Evolutionary conservation across 2,113 vertebrate genomes (phyloP).

Genomic region (Centrocercus urophasianus): DNA sequence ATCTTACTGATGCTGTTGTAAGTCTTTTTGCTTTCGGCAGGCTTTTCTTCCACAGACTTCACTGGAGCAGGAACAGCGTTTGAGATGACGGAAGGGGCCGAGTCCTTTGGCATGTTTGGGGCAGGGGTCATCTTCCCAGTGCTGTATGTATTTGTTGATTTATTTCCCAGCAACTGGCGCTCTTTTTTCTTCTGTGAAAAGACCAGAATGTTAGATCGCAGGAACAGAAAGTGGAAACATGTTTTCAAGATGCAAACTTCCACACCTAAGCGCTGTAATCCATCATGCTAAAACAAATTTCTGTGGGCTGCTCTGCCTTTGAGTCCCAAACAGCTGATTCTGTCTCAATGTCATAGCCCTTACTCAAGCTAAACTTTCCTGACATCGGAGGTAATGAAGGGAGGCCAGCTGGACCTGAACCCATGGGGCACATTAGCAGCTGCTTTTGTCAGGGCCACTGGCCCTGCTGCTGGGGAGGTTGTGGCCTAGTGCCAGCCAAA

Average conservation of each 20-base stretch:
- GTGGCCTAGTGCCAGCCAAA: not conserved
- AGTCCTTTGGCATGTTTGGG: conserved; percentile 92
- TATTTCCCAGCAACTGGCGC: conserved; percentile 87
- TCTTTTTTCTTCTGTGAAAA: conserved; percentile 89
- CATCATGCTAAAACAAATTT: not conserved
- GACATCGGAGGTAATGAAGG: not conserved
- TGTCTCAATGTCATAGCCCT: not conserved
- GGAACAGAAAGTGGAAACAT: not conserved
- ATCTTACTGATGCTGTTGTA: conserved; percentile 99
- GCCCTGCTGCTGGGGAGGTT: not conserved
- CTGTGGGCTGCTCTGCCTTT: not conserved
- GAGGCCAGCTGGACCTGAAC: accelerated
- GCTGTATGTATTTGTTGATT: conserved; percentile 87
- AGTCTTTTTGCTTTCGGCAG: conserved; percentile 93
- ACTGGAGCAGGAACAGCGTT: conserved; percentile 84
- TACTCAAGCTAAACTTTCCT: not conserved
- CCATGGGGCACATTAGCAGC: not conserved
- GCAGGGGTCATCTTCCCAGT: conserved; percentile 87
- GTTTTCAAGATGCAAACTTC: not conserved
- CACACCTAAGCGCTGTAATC: not conserved
- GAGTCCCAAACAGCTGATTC: not conserved
- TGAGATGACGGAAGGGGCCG: conserved; percentile 86
- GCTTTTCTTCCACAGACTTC: conserved; percentile 87
- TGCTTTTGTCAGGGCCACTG: not conserved
- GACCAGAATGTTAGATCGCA: not conserved